Evolutionary conservation across 2,113 vertebrate genomes (phyloP).

Genomic region (Saccopteryx leptura): DNA sequence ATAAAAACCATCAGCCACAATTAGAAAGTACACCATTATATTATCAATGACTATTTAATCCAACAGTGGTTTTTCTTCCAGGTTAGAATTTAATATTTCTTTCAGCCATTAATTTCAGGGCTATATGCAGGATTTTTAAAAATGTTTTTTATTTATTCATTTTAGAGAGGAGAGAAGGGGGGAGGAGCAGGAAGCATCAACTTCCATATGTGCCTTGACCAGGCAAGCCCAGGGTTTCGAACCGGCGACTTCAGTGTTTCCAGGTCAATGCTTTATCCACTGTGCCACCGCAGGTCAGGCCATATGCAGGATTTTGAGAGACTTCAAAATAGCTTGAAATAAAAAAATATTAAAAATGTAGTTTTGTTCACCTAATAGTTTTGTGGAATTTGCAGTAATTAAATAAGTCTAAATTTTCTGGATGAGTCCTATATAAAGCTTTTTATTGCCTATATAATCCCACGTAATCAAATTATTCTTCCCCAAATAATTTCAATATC

Average conservation of each 20-base stretch:
- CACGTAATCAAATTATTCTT: conserved; percentile 1
- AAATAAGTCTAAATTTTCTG: conserved; percentile 2
- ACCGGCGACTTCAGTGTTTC: too few species aligned
- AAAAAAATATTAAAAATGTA: not conserved
- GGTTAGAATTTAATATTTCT: not conserved
- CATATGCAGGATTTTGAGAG: not conserved
- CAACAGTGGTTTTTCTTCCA: not conserved
- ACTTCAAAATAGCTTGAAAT: conserved; percentile 9
- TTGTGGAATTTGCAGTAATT: not conserved
- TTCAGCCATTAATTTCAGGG: not conserved
- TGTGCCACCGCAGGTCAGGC: too few species aligned
- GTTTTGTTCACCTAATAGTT: not conserved
- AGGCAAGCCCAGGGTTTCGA: too few species aligned
- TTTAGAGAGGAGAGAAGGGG: too few species aligned
- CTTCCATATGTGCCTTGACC: too few species aligned
- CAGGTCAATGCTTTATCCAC: too few species aligned
- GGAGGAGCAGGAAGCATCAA: too few species aligned
- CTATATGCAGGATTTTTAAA: not conserved
- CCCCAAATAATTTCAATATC: not conserved
- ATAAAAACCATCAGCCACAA: not conserved
- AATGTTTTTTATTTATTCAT: too few species aligned
- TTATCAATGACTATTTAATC: not conserved
- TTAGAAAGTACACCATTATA: not conserved
- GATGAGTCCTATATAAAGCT: not conserved
- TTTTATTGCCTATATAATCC: not conserved